phyloP scores from a whole-genome alignment of 2,113 vertebrate species.

The Oncorhynchus clarkii region DNA sequence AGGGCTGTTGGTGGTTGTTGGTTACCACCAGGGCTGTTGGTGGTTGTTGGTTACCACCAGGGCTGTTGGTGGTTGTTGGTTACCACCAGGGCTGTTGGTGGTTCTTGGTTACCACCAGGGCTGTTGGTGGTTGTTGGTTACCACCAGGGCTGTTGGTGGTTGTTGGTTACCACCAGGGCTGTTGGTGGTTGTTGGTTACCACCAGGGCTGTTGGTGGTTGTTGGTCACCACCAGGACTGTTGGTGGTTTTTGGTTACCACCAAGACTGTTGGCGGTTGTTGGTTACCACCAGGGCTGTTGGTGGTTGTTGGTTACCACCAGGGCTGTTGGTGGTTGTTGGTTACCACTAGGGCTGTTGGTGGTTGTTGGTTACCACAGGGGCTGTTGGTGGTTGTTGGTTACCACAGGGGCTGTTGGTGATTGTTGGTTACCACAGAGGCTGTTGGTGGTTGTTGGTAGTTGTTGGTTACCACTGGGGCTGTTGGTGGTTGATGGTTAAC shows the following conservation, averaged over 20 bases:
- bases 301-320: not conserved
- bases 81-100: not conserved
- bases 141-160: not conserved
- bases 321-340: not conserved
- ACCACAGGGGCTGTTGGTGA: not conserved
- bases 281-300: not conserved
- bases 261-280: not conserved
- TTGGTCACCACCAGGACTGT: not conserved
- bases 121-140: too few species aligned
- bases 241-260: not conserved
- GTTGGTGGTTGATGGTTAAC: too few species aligned
- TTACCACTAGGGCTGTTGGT: too few species aligned
- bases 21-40: too few species aligned
- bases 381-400: not conserved
- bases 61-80: not conserved
- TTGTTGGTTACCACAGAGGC: too few species aligned
- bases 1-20: too few species aligned
- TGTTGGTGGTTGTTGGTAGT: not conserved
- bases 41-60: too few species aligned
- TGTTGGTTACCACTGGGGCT: too few species aligned
- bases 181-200: not conserved
- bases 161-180: not conserved
- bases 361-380: too few species aligned
- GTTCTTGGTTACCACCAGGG: too few species aligned
- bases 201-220: not conserved